These are phyloP conservation scores for Noturus placidus DNA, from an alignment of 2,113 vertebrate species.

Conservation along the genomic window DNA sequence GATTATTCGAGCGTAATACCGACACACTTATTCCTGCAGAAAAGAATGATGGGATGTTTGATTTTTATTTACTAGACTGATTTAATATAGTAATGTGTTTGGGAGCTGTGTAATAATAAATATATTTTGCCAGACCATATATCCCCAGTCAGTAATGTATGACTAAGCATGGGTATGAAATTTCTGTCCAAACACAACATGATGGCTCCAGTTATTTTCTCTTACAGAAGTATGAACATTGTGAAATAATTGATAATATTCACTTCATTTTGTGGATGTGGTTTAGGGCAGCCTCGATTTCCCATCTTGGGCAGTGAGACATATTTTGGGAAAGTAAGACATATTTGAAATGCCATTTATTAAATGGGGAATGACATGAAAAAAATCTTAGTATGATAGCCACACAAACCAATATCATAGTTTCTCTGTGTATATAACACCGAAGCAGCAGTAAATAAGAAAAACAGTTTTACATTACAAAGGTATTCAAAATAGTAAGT, in stretches of 20 bases:
- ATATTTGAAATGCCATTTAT: slow-evolving; percentile 16
- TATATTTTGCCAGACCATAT: slow-evolving; percentile 38
- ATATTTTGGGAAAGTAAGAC: slow-evolving; percentile 21
- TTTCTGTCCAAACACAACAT: slow-evolving; percentile 4
- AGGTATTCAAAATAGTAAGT: too few relatives aligned
- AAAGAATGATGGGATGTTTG: background rate
- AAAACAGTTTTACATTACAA: background rate
- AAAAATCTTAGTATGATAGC: background rate
- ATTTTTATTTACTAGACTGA: background rate
- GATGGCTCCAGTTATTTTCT: slow-evolving; percentile 23
- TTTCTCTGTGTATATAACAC: background rate
- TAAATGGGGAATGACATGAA: background rate
- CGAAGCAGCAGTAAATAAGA: background rate
- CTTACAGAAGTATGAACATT: slow-evolving; percentile 26
- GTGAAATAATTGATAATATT: slow-evolving; percentile 40
- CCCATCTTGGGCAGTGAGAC: slow-evolving; percentile 11
- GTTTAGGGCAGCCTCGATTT: slow-evolving; percentile 21
- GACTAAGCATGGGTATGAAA: slow-evolving; percentile 18
- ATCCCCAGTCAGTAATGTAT: slow-evolving; percentile 10
- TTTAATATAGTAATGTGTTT: slow-evolving; percentile 38
- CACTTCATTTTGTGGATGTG: slow-evolving; percentile 31
- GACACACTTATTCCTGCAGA: background rate
- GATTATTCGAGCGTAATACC: too few relatives aligned
- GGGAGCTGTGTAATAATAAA: slow-evolving; percentile 20
- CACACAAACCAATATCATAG: background rate